Evolutionary conservation across 2,888 invertebrate species (phyloP).

Genomic region (Tinea pellionella): DNA sequence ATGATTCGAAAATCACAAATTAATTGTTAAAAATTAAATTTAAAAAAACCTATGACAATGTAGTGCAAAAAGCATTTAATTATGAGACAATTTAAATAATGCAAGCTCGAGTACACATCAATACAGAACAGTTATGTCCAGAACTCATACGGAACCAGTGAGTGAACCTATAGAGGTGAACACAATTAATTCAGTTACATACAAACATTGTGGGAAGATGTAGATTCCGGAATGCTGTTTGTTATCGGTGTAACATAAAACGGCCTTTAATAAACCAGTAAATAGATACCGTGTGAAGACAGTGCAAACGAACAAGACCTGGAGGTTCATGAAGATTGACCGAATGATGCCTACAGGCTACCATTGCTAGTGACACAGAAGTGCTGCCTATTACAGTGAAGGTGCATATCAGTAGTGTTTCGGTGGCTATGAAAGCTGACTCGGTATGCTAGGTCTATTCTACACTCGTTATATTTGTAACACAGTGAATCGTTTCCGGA

Average conservation of each 20-base stretch:
- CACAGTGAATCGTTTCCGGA: slow-evolving; percentile 9
- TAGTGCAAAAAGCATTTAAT: slow-evolving; percentile 6
- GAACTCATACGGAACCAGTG: not conserved
- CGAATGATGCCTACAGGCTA: slow-evolving; percentile 7
- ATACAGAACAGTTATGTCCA: not conserved
- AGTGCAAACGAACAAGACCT: too few relatives aligned
- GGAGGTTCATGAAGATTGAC: too few relatives aligned
- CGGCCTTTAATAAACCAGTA: slow-evolving; percentile 10
- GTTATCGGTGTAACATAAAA: slow-evolving; percentile 15
- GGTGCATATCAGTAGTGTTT: slow-evolving; percentile 12
- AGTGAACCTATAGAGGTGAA: slow-evolving; percentile 14
- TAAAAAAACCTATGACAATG: not conserved
- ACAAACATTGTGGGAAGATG: slow-evolving; percentile 14
- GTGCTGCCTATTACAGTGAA: slow-evolving; percentile 9
- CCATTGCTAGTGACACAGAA: not conserved
- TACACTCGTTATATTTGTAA: slow-evolving; percentile 9
- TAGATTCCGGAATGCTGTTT: slow-evolving; percentile 14
- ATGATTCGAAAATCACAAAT: not conserved
- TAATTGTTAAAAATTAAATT: not conserved
- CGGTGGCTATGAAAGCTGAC: slow-evolving; percentile 15
- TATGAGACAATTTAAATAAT: not conserved
- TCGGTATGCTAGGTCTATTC: slow-evolving; percentile 14
- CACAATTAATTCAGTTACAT: slow-evolving; percentile 2
- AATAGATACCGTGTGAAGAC: too few relatives aligned
- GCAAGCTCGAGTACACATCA: not conserved